phyloP scores from a whole-genome alignment of 2,113 vertebrate species.

The Gopherus flavomarginatus region DNA sequence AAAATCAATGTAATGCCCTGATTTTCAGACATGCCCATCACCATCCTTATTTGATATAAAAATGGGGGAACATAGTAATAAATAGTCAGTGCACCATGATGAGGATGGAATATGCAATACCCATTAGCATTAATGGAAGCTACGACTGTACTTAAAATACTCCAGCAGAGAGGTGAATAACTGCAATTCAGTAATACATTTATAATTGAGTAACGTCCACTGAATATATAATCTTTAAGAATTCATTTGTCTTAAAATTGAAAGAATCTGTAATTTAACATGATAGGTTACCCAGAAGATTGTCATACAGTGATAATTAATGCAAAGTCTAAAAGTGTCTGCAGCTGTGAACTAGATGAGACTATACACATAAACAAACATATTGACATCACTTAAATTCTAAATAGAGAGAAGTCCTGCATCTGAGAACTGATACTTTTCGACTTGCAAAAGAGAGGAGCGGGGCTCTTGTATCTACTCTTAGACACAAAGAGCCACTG shows the following conservation, averaged over 20 bases:
- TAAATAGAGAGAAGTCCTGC: not conserved
- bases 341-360: slow-evolving; percentile 11
- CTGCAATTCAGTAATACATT: slow-evolving; percentile 60
- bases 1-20: not conserved
- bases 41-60: not conserved
- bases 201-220: slow-evolving; percentile 64
- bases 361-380: slow-evolving; percentile 23
- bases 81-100: not conserved
- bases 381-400: slow-evolving; percentile 17
- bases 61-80: not conserved
- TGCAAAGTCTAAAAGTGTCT: slow-evolving; percentile 25
- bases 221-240: slow-evolving; percentile 65
- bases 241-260: slow-evolving; percentile 51
- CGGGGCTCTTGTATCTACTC: too few species aligned
- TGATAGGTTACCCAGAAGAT: slow-evolving; percentile 41
- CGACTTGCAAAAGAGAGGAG: not conserved
- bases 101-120: slow-evolving; percentile 19
- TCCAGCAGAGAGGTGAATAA: slow-evolving; percentile 2
- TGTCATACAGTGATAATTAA: slow-evolving; percentile 39
- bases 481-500: not conserved
- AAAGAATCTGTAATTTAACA: slow-evolving; percentile 52
- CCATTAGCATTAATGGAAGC: slow-evolving; percentile 48
- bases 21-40: not conserved
- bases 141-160: slow-evolving; percentile 22
- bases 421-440: not conserved